Evolutionary conservation across 2,113 vertebrate genomes (phyloP).

Genomic region (Mobula birostris): DNA sequence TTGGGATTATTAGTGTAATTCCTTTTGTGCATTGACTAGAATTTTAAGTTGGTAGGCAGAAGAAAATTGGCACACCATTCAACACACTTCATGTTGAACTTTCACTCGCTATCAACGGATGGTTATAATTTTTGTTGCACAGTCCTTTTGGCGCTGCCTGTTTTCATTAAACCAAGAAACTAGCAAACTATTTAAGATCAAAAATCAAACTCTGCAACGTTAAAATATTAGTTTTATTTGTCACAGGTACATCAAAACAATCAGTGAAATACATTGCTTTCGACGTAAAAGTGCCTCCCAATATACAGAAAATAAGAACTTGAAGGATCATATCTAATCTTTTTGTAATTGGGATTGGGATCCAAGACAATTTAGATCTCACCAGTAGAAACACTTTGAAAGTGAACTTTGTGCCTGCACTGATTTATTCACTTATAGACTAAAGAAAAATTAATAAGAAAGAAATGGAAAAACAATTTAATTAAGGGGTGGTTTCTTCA

Average conservation of each 20-base stretch:
- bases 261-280: too few species aligned
- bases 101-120: background rate
- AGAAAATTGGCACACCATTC: background rate
- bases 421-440: background rate
- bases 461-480: too few species aligned
- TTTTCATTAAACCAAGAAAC: background rate
- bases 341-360: background rate
- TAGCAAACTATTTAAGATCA: background rate
- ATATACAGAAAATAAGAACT: background rate
- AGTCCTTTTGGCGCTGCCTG: background rate
- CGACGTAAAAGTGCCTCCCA: too few species aligned
- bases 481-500: too few species aligned
- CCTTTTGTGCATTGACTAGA: background rate
- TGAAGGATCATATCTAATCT: background rate
- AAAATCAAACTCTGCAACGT: too few species aligned
- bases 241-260: too few species aligned
- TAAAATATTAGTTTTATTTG: too few species aligned
- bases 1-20: background rate
- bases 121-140: slow-evolving; percentile 1
- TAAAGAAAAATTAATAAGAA: too few species aligned
- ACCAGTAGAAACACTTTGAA: background rate
- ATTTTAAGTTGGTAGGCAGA: background rate
- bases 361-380: background rate
- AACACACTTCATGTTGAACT: background rate
- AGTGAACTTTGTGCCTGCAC: background rate